phyloP scores from a whole-genome alignment of 2,113 vertebrate species.

The Murina feae region DNA sequence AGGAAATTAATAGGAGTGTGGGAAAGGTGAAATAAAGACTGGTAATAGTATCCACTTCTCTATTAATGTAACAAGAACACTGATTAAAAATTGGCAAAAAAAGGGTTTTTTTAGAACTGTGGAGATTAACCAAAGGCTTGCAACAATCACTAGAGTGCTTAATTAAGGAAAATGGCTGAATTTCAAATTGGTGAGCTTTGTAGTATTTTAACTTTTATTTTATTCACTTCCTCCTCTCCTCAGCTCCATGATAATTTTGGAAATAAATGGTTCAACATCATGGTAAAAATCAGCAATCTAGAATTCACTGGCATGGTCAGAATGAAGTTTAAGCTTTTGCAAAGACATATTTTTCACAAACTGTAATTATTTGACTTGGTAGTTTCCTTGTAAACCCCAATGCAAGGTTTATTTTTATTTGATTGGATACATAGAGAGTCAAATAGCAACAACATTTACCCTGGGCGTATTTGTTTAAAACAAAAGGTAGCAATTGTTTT shows the following conservation, averaged over 20 bases:
- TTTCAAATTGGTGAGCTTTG: background rate
- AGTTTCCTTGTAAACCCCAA: background rate
- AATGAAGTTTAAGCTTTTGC: background rate
- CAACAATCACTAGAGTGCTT: background rate
- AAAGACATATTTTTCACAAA: background rate
- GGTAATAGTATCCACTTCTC: background rate
- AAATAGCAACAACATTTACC: background rate
- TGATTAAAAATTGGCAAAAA: background rate
- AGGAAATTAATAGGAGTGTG: background rate
- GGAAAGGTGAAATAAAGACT: background rate
- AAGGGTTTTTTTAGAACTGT: background rate
- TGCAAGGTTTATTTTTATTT: background rate
- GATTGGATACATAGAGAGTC: background rate
- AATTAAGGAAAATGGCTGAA: background rate
- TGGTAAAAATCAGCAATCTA: background rate
- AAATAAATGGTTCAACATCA: background rate
- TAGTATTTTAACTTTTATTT: background rate
- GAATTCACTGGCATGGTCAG: background rate
- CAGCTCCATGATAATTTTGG: background rate
- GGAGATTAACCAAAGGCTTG: background rate
- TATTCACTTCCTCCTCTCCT: background rate
- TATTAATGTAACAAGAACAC: background rate
- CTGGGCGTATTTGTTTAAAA: background rate
- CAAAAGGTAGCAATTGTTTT: background rate
- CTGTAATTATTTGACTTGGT: background rate